Evolutionary conservation across 2,888 invertebrate genomes (phyloP), one percentile per base, ranked within the genome.

Genomic region (Limnephilus auricula): DNA sequence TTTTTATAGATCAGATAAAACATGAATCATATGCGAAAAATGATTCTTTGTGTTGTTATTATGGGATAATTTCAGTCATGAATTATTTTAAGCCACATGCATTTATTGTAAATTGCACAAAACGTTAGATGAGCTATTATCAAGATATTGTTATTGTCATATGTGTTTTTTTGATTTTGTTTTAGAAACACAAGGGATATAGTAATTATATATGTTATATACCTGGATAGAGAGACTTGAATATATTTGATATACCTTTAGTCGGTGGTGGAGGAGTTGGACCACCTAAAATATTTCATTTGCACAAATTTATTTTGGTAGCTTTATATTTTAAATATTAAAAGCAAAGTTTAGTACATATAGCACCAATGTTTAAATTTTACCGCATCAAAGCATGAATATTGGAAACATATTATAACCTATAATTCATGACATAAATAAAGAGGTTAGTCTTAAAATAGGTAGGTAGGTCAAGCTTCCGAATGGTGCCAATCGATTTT

Each of bases 391-490:
- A 65, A 65, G 65, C 65, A n/a, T 25, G 65, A 65, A 10, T 65
- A 4, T 65, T 65, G n/a, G 65, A n/a, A 25, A 25, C 25, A 65
- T 65, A 65, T 65, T 65, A 65, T 65, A 65, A 65, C 65, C 65
- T 65, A 65, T 65, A 65, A 65, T 65, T 65, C n/a, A 25, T 65
- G 65, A 65, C 65, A 65, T 65, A n/a, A 25, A 65, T n/a, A 65
- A n/a, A 65, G 65, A 65, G n/a, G 65, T 65, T 65, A 65, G 65
- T 65, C 65, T 65, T n/a, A 65, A 65, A 65, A n/a, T 65, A 65
- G 65, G 65, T 65, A n/a, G 65, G 65, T 65, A 65, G 65, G 65
- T 65, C 9, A 65, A 65, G 65, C 65, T 65, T 65, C 65, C 65
- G 9, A n/a, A 65, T 9, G 65, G 65, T 65, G 65, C 9, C 25